Evolutionary conservation across 1,140 invertebrate genomes (phyloP).

Genomic region (Onthophagus taurus): DNA sequence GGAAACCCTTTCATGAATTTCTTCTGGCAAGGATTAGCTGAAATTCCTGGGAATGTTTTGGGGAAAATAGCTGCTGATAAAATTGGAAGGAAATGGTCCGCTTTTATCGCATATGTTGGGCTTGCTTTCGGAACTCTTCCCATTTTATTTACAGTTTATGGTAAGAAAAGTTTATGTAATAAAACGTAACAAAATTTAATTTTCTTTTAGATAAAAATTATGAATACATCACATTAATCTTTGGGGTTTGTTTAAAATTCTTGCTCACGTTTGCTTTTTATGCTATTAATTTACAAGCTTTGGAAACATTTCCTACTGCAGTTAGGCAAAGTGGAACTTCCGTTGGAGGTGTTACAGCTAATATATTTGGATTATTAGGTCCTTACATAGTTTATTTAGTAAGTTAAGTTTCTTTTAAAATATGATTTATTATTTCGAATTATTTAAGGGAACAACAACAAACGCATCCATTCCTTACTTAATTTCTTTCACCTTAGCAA

Average conservation of each 20-base stretch:
- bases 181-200: not conserved
- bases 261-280: slow-evolving; percentile 52
- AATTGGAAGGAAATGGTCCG: slow-evolving; percentile 20
- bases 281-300: slow-evolving; percentile 51
- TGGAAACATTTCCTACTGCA: slow-evolving; percentile 61
- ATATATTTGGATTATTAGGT: slow-evolving; percentile 48
- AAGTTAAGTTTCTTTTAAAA: slow-evolving; percentile 26
- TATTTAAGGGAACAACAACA: slow-evolving; percentile 22
- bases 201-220: slow-evolving; percentile 5
- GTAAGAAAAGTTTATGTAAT: slow-evolving; percentile 8
- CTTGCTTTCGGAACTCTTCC: slow-evolving; percentile 2
- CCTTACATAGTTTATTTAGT: slow-evolving; percentile 67
- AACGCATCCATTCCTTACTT: slow-evolving; percentile 45
- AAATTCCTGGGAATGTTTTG: slow-evolving; percentile 46
- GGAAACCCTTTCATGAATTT: slow-evolving; percentile 63
- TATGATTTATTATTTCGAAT: slow-evolving; percentile 10
- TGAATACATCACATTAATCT: slow-evolving; percentile 35
- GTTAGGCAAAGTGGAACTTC: slow-evolving; percentile 55
- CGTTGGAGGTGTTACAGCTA: slow-evolving; percentile 49
- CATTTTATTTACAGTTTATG: slow-evolving; percentile 11
- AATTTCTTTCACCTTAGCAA: slow-evolving; percentile 44
- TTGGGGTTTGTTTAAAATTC: slow-evolving; percentile 51
- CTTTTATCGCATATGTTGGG: slow-evolving; percentile 14
- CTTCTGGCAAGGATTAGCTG: slow-evolving; percentile 49
- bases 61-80: slow-evolving; percentile 32